Evolutionary conservation across 2,888 invertebrate genomes (phyloP).

Genomic region (Cephus rjabovi): DNA sequence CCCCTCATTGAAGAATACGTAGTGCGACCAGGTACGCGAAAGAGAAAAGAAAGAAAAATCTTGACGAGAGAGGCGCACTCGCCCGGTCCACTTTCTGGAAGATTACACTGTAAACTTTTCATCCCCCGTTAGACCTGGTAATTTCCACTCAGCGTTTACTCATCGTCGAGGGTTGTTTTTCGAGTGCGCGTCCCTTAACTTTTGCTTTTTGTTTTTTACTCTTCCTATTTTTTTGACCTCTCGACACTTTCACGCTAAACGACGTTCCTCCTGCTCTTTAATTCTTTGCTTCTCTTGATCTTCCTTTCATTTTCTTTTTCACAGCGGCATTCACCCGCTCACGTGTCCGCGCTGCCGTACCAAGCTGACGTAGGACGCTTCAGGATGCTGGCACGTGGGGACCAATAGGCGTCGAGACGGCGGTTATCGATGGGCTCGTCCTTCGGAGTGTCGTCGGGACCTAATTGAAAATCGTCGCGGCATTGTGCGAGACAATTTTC

Average conservation of each 20-base stretch:
- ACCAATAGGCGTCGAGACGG: not conserved
- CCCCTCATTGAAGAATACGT: not conserved
- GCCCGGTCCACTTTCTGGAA: not conserved
- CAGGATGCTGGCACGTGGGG: no score
- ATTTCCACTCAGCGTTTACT: not conserved
- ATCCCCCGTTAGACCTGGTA: not conserved
- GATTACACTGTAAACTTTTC: not conserved
- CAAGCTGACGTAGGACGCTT: not conserved
- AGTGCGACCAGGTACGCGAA: not conserved
- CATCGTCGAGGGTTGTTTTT: not conserved
- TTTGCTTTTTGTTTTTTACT: not conserved
- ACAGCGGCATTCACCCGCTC: not conserved
- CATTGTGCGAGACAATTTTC: conserved; percentile 14
- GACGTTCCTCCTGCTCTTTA: not conserved
- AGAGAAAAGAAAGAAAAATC: not conserved
- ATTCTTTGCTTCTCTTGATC: not conserved
- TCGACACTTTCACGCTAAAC: not conserved
- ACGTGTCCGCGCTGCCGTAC: not conserved
- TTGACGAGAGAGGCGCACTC: not conserved
- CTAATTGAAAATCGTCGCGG: not conserved
- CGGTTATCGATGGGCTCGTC: not conserved
- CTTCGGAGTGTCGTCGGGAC: not conserved
- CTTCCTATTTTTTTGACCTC: not conserved
- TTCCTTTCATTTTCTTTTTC: not conserved
- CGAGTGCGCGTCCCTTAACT: not conserved